Percentiles rank a stretch among this genome's conserved stretches.
These are phyloP conservation scores for Campylomormyrus tamandua DNA, from an alignment of 2,113 vertebrate species.

Conservation along the genomic window DNA sequence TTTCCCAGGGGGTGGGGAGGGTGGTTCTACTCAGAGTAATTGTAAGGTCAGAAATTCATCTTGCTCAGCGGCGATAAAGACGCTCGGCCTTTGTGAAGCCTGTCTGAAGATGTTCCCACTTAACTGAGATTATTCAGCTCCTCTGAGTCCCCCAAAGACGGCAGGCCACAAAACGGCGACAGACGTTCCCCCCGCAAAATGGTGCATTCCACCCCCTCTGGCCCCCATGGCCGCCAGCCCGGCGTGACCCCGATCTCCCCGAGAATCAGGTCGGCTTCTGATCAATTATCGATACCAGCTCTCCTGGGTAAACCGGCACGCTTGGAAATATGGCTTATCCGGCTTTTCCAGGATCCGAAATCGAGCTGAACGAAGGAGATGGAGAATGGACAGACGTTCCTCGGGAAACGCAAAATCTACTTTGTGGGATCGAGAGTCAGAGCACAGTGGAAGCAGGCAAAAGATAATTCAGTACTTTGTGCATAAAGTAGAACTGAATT, in stretches of 20 bases:
- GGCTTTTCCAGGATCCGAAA: not conserved
- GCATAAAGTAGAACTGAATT: constrained; percentile 7
- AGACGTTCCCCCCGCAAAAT: not conserved
- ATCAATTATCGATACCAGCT: constrained; percentile 9
- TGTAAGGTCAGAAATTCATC: not conserved
- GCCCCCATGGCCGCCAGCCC: not conserved
- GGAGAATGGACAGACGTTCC: not conserved
- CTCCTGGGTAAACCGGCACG: not conserved
- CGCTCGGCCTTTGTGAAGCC: not conserved
- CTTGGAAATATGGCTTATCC: not conserved
- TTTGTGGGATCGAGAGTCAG: not conserved
- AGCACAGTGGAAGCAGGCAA: not conserved
- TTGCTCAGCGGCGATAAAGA: constrained; percentile 5
- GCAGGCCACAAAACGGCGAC: not conserved
- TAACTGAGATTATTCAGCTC: not conserved
- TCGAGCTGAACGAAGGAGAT: not conserved
- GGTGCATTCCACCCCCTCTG: constrained; percentile 1
- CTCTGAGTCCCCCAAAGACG: not conserved
- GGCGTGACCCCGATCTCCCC: not conserved
- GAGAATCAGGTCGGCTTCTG: not conserved
- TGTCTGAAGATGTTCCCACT: constrained; percentile 21
- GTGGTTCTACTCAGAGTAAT: not conserved
- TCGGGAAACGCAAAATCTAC: not conserved
- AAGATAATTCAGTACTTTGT: not conserved
- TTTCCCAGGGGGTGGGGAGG: not conserved